A percentile compares a stretch with the other conserved stretches of the same genome.
Conservation (phyloP, 1,140 invertebrate species). For the Drosophila nasuta region DNA sequence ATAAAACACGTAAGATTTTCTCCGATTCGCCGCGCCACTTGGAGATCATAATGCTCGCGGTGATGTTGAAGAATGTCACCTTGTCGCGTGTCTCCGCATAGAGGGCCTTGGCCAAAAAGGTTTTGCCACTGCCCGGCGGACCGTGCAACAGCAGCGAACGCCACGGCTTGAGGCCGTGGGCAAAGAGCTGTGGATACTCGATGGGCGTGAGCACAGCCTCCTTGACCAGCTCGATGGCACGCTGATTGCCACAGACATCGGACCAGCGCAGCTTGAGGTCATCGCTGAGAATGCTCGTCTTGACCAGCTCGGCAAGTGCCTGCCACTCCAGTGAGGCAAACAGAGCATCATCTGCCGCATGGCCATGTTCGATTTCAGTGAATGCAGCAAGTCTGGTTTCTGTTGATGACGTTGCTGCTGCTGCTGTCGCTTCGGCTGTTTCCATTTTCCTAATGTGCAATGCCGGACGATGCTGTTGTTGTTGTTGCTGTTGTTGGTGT, state of each 20-base stretch:
- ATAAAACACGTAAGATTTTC: constrained; percentile 93
- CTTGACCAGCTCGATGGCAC: constrained; percentile 93
- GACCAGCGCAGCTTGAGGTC: constrained; percentile 86
- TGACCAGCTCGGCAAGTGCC: constrained; percentile 66
- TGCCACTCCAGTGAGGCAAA: constrained; percentile 74
- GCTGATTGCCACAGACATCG: constrained; percentile 91
- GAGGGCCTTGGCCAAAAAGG: constrained; percentile 94
- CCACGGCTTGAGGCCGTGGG: constrained; percentile 92
- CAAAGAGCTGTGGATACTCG: constrained; percentile 94
- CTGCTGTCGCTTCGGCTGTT: constrained; percentile 22
- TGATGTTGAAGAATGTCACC: constrained; percentile 95
- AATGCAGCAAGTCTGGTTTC: constrained; percentile 19
- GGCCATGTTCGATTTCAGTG: constrained; percentile 70
- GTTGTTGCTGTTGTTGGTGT: not conserved
- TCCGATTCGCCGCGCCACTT: constrained; percentile 98
- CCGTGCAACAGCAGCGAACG: constrained; percentile 94
- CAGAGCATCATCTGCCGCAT: constrained; percentile 58
- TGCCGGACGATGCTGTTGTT: constrained; percentile 10
- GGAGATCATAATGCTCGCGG: constrained; percentile 94
- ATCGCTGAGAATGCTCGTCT: constrained; percentile 67
- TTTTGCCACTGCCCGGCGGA: constrained; percentile 94
- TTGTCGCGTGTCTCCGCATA: constrained; percentile 92
- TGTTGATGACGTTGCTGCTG: not conserved
- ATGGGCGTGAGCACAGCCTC: constrained; percentile 95
- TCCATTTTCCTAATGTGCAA: constrained; percentile 70